Base-by-base conservation (phyloP, 2,113 vertebrate species). In the Cavia aperea region DNA sequence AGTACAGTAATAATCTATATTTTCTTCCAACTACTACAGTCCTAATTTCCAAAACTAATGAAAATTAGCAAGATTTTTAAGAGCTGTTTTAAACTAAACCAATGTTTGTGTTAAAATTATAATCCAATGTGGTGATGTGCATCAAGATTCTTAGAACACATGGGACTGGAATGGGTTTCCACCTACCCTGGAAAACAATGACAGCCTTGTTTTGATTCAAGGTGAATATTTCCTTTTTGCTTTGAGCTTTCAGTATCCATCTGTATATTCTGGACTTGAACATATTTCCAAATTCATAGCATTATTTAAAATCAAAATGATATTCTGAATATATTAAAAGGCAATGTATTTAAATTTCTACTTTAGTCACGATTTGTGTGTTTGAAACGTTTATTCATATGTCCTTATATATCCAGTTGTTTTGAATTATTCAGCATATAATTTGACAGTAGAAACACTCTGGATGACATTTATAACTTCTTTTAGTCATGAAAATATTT, bases 231-330 rank as follows among this genome's bases (percentile, higher is more conserved):
- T 97, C 93, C 95, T 96, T 96, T 96, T 95, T 93, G 93, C 90
- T 89, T 97, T 95, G 91, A 96, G 75, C 92, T 90, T 96, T 95
- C 93, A 95, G 88, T 86, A 96, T 97, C 97, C 96, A 97, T 96
- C 96, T 97, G 95, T 89, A 96, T 96, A 94, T 93, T 97, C 95
- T 97, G 95, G 97, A 96, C 95, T 95, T 97, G 92, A 94, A 95
- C 88, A 96, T 90, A 96, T 95, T 82, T 86, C 95, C 43, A 97
- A 94, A 60, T 81, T 93, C 56, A 63, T 83, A 95, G 43, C 26
- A 95, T 1, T 87, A 91, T 94, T 97, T 95, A 95, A 98, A 96
- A 97, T 91, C 90, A 94, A 54, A 79, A 95, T 68, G 91, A 94
- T 72, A 94, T 90, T 93, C 93, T 29, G 58, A 95, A 60, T 94